Evolutionary conservation across 2,888 invertebrate genomes (phyloP).

Genomic region (Oasisia sp.): DNA sequence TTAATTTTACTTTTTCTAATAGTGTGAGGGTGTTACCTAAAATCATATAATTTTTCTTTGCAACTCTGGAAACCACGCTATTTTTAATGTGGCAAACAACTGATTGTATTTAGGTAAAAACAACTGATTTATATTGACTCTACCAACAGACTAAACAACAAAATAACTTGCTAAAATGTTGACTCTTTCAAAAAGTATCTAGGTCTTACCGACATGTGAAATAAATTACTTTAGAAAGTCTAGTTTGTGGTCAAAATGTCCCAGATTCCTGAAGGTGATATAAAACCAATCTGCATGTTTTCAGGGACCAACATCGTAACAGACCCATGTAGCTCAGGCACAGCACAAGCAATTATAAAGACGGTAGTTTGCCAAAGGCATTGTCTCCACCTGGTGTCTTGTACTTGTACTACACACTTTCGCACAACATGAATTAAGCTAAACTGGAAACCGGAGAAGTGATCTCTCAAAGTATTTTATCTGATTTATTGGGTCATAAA

Average conservation of each 20-base stretch:
- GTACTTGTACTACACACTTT: neutral
- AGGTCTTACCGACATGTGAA: too few relatives aligned
- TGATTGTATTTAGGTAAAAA: too few relatives aligned
- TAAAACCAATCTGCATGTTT: neutral
- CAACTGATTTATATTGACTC: too few relatives aligned
- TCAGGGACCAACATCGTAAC: neutral
- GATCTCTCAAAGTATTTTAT: neutral
- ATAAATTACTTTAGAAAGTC: too few relatives aligned
- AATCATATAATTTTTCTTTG: neutral
- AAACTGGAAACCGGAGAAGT: neutral
- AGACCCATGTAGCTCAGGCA: neutral
- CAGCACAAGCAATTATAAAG: neutral
- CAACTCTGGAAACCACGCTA: neutral
- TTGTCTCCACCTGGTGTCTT: neutral
- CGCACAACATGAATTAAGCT: neutral
- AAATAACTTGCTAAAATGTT: too few relatives aligned
- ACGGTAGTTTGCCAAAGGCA: neutral
- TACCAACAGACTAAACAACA: too few relatives aligned
- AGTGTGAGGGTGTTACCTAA: too few relatives aligned
- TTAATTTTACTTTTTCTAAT: too few relatives aligned
- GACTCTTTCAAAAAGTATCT: too few relatives aligned
- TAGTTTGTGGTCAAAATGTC: neutral
- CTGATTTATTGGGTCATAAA: too few relatives aligned
- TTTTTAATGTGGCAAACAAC: too few relatives aligned
- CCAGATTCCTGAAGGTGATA: neutral